Evolutionary conservation across 2,888 invertebrate species (phyloP).

Genomic region (Eristalinus aeneus): DNA sequence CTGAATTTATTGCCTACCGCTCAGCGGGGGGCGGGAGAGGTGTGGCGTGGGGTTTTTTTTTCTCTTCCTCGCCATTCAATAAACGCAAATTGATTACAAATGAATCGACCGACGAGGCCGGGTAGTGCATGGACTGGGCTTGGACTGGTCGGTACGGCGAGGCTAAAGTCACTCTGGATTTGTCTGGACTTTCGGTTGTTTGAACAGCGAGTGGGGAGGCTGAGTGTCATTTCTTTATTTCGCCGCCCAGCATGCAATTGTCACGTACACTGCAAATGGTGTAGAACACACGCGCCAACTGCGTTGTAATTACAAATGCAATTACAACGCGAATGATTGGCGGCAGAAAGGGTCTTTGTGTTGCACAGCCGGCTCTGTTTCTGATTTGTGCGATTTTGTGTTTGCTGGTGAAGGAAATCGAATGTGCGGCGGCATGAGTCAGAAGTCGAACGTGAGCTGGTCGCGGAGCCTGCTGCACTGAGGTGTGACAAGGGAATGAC

Average conservation of each 20-base stretch:
- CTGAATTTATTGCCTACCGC: background rate
- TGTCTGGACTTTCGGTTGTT: background rate
- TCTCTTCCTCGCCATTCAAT: conserved; percentile 42
- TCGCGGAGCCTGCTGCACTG: background rate
- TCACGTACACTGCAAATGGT: conserved; percentile 65
- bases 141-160: background rate
- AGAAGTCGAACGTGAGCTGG: background rate
- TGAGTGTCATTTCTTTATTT: conserved; percentile 49
- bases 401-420: background rate
- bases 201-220: background rate
- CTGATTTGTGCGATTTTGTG: background rate
- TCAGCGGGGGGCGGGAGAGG: background rate
- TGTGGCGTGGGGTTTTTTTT: background rate
- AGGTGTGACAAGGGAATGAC: background rate
- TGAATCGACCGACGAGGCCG: conserved; percentile 44
- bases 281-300: conserved; percentile 65
- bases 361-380: background rate
- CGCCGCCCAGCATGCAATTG: conserved; percentile 45
- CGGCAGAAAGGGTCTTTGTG: conserved; percentile 43
- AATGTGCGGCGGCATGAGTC: background rate
- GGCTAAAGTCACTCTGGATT: too few relatives aligned
- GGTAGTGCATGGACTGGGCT: conserved; percentile 13
- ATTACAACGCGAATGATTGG: conserved; percentile 64
- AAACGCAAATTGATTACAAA: conserved; percentile 70
- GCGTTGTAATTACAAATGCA: conserved; percentile 66